Evolutionary conservation across 2,113 vertebrate species (phyloP).

Genomic region (Numida meleagris): DNA sequence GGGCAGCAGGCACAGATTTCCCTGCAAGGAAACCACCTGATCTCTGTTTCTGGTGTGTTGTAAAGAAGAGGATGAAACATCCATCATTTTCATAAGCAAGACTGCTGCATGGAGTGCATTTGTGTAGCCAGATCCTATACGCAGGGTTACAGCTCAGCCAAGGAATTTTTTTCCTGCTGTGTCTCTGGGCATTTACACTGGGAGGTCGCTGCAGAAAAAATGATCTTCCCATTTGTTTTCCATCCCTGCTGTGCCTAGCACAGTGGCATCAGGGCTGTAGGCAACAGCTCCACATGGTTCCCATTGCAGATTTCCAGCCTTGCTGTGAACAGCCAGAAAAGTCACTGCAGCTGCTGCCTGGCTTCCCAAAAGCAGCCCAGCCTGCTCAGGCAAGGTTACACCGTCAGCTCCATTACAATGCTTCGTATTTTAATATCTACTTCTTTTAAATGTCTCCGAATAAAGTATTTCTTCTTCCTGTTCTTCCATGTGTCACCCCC

Average conservation of each 20-base stretch:
- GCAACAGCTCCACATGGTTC: neutral
- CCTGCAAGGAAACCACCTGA: neutral
- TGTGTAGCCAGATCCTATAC: slow-evolving; percentile 31
- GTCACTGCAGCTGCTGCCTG: neutral
- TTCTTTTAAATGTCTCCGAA: neutral
- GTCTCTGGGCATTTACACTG: slow-evolving; percentile 13
- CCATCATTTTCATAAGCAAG: slow-evolving; percentile 33
- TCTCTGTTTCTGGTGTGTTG: slow-evolving; percentile 22
- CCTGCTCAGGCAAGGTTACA: neutral
- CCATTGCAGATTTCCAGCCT: neutral
- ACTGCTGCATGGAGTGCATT: slow-evolving; percentile 17
- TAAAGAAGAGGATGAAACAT: neutral
- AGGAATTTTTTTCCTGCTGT: slow-evolving; percentile 50
- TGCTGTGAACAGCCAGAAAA: neutral
- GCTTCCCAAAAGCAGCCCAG: neutral
- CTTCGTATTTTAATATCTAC: neutral
- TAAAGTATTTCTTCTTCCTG: neutral
- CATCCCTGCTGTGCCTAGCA: neutral
- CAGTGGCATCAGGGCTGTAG: slow-evolving; percentile 11
- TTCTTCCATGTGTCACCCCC: neutral
- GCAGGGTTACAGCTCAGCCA: slow-evolving; percentile 28
- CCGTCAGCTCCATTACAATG: neutral
- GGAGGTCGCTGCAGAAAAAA: slow-evolving; percentile 45
- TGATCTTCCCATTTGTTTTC: slow-evolving; percentile 42
- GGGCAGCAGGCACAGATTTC: slow-evolving; percentile 28